phyloP scores from a whole-genome alignment of 1,140 invertebrate species.

The Drosophila bocki region DNA sequence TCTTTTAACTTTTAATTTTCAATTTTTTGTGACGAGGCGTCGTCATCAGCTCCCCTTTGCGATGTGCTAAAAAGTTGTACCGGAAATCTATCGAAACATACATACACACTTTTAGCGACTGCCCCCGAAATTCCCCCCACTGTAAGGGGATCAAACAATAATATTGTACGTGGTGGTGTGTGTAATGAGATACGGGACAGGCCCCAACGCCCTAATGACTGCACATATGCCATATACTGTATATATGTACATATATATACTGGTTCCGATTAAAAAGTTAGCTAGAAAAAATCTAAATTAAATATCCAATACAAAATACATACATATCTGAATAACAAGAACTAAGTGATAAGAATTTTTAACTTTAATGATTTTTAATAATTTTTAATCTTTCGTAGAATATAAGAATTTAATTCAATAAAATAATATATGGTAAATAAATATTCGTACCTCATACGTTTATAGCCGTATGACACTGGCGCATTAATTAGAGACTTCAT shows the following conservation, averaged over 20 bases:
- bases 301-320: not conserved
- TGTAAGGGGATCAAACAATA: not conserved
- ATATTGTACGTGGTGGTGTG: not conserved
- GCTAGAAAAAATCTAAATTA: not conserved
- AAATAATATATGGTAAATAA: not conserved
- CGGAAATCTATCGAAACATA: slow-evolving; percentile 16
- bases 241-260: too few species aligned
- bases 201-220: slow-evolving; percentile 5
- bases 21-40: slow-evolving; percentile 10
- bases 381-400: not conserved
- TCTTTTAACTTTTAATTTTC: not conserved
- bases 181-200: not conserved
- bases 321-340: not conserved
- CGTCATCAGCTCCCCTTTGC: not conserved
- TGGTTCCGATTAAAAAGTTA: not conserved
- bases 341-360: not conserved
- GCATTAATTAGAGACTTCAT: too few species aligned
- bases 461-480: too few species aligned
- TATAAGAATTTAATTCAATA: not conserved
- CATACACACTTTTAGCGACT: not conserved
- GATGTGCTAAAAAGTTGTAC: slow-evolving; percentile 10
- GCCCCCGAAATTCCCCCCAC: not conserved
- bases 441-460: too few species aligned
- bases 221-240: not conserved
- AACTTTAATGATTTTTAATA: not conserved